Conservation (phyloP, 2,888 invertebrate species). For the Congeria kusceri region DNA sequence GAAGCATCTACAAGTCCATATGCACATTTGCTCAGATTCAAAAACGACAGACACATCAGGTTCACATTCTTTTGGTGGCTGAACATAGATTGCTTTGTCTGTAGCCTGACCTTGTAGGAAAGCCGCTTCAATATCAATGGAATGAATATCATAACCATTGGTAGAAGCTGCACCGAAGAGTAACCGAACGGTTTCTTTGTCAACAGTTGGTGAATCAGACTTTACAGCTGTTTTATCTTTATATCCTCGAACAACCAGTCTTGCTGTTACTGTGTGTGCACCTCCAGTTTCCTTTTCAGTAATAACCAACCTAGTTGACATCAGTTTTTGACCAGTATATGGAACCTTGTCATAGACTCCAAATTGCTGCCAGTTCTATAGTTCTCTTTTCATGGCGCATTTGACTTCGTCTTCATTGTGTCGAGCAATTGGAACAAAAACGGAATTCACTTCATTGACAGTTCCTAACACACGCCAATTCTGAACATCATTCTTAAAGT, state of each 20-base stretch:
- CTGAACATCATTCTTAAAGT: no score
- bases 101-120: slow-evolving; percentile 44
- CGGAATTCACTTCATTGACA: slow-evolving; percentile 23
- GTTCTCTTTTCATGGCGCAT: slow-evolving; percentile 38
- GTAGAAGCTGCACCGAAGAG: slow-evolving; percentile 29
- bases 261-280: slow-evolving; percentile 21
- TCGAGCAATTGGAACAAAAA: slow-evolving; percentile 20
- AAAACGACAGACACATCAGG: slow-evolving; percentile 21
- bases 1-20: slow-evolving; percentile 55
- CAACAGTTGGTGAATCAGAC: slow-evolving; percentile 45
- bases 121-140: slow-evolving; percentile 52
- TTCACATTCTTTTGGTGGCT: slow-evolving; percentile 25
- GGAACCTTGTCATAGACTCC: slow-evolving; percentile 26
- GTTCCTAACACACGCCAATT: background rate
- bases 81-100: slow-evolving; percentile 19
- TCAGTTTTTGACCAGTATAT: slow-evolving; percentile 38
- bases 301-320: slow-evolving; percentile 48
- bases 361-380: slow-evolving; percentile 41
- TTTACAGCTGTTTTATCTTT: slow-evolving; percentile 45
- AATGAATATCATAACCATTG: slow-evolving; percentile 17
- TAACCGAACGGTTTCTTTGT: slow-evolving; percentile 34
- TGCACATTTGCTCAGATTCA: slow-evolving; percentile 42
- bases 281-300: slow-evolving; percentile 32
- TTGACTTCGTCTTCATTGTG: slow-evolving; percentile 33
- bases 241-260: slow-evolving; percentile 49